Conservation (phyloP, 1,140 invertebrate genomes). For the Caenorhabditis tropicalis region DNA sequence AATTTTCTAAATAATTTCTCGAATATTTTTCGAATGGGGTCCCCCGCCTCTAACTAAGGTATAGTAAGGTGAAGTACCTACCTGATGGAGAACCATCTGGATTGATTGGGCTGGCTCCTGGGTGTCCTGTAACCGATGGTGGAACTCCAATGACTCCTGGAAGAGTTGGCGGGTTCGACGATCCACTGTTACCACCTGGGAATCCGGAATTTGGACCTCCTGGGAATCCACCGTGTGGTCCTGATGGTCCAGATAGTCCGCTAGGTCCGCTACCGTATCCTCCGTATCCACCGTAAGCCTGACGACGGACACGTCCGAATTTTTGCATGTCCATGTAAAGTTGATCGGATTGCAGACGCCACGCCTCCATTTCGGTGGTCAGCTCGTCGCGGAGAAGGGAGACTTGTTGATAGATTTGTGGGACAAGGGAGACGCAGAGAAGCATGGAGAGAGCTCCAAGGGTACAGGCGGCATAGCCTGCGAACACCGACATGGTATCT, state of each 20-base stretch:
- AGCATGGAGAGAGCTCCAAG: conserved; percentile 15
- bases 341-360: conserved; percentile 59
- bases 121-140: conserved; percentile 43
- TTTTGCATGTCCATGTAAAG: conserved; percentile 64
- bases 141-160: conserved; percentile 49
- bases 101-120: conserved; percentile 7
- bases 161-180: conserved; percentile 25
- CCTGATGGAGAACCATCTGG: conserved; percentile 34
- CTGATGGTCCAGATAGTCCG: background rate
- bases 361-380: conserved; percentile 60
- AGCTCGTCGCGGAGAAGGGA: conserved; percentile 54
- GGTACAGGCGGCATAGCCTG: background rate
- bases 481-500: conserved; percentile 8
- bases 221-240: conserved; percentile 33
- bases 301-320: conserved; percentile 63
- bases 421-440: conserved; percentile 31
- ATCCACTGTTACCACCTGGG: conserved; percentile 21
- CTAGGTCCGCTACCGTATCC: conserved; percentile 10
- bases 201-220: conserved; percentile 11
- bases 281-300: conserved; percentile 60
- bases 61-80: background rate
- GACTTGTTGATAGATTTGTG: conserved; percentile 54
- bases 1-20: too few relatives aligned
- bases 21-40: too few relatives aligned
- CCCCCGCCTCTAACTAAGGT: too few relatives aligned